Conservation (phyloP, 2,797 vertebrate genomes). For the Neopelma chrysocephalum region DNA sequence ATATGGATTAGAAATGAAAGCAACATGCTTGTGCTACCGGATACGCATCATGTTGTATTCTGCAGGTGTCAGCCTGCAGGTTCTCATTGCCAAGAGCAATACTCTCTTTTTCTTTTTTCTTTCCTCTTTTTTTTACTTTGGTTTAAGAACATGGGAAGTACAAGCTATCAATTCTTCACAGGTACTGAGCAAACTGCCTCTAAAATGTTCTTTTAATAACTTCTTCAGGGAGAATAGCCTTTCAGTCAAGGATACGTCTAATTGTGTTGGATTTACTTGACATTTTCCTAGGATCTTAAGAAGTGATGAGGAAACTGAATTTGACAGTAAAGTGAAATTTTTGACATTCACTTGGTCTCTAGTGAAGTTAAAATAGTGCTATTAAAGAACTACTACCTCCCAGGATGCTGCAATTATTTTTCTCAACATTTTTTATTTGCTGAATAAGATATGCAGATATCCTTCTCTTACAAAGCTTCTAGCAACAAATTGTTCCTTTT, state of each 20-base stretch:
- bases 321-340: slow-evolving; percentile 65
- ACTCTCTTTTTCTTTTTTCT: background rate
- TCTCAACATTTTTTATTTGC: background rate
- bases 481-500: background rate
- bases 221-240: slow-evolving; percentile 67
- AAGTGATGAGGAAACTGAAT: slow-evolving; percentile 57
- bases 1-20: background rate
- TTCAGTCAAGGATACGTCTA: slow-evolving; percentile 62
- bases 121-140: background rate
- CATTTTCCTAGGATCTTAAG: slow-evolving; percentile 64
- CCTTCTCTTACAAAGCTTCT: background rate
- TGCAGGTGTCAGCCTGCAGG: background rate
- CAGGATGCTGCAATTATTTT: slow-evolving; percentile 31
- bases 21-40: background rate
- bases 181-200: slow-evolving; percentile 54
- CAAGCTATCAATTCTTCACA: slow-evolving; percentile 64
- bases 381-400: background rate
- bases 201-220: slow-evolving; percentile 71
- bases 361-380: slow-evolving; percentile 26
- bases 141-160: slow-evolving; percentile 28
- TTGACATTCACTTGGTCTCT: slow-evolving; percentile 60
- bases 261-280: slow-evolving; percentile 68
- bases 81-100: slow-evolving; percentile 6
- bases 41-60: background rate
- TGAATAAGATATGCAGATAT: background rate